phyloP scores from a whole-genome alignment of 2,888 invertebrate species.

The Ochropleura plecta region DNA sequence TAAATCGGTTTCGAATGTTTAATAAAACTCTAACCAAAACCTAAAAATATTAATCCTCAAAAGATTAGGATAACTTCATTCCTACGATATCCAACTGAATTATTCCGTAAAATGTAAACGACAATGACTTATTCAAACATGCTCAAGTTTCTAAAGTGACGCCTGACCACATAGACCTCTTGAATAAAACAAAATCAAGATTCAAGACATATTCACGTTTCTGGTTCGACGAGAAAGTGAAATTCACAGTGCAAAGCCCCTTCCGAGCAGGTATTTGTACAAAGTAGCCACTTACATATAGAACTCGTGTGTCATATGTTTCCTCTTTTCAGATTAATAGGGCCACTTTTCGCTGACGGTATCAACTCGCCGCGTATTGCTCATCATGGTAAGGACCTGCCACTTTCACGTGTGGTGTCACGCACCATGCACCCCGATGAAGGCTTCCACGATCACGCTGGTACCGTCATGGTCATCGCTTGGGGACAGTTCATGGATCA shows the following conservation, averaged over 20 bases:
- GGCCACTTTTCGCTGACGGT: slow-evolving; percentile 96
- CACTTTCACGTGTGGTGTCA: slow-evolving; percentile 96
- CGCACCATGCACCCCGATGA: slow-evolving; percentile 98
- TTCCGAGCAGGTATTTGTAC: slow-evolving; percentile 28
- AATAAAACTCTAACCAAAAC: slow-evolving; percentile 3
- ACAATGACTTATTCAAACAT: background rate
- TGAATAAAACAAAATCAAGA: slow-evolving; percentile 41
- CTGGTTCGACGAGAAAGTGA: slow-evolving; percentile 49
- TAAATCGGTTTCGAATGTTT: background rate
- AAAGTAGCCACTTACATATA: slow-evolving; percentile 32
- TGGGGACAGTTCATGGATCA: slow-evolving; percentile 99
- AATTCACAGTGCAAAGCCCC: slow-evolving; percentile 50
- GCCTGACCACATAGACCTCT: slow-evolving; percentile 19
- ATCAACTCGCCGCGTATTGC: slow-evolving; percentile 96
- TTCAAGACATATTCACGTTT: slow-evolving; percentile 46
- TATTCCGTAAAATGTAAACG: background rate
- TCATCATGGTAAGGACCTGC: slow-evolving; percentile 94
- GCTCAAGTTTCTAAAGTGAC: slow-evolving; percentile 22
- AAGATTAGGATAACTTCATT: background rate
- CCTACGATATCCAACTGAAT: slow-evolving; percentile 1
- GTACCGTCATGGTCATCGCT: slow-evolving; percentile 97
- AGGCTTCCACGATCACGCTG: slow-evolving; percentile 98
- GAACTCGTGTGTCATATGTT: slow-evolving; percentile 47
- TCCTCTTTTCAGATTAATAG: slow-evolving; percentile 90
- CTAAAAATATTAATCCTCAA: background rate